Conservation (phyloP, 2,888 invertebrate genomes). For the Venustoraphidia nigricollis region DNA sequence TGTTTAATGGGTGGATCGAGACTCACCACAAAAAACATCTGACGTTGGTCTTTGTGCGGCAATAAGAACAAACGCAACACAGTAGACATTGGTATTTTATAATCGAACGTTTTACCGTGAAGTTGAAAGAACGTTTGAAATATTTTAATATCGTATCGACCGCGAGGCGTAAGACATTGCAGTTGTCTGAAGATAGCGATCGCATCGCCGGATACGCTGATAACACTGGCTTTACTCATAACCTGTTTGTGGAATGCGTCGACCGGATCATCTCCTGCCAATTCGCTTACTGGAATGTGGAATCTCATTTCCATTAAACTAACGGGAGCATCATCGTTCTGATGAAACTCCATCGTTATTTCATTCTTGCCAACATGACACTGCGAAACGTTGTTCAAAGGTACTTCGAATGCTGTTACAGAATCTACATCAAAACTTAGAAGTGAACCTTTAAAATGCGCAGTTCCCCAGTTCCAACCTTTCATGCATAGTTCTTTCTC, state of each 20-base stretch:
- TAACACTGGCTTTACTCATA: slow-evolving; percentile 93
- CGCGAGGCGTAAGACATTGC: slow-evolving; percentile 96
- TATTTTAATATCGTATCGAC: slow-evolving; percentile 92
- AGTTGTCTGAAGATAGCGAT: slow-evolving; percentile 94
- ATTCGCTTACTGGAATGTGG: slow-evolving; percentile 85
- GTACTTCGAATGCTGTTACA: slow-evolving; percentile 88
- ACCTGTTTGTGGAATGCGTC: slow-evolving; percentile 96
- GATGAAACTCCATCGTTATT: slow-evolving; percentile 95
- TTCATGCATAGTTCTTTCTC: slow-evolving; percentile 87
- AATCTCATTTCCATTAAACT: slow-evolving; percentile 96
- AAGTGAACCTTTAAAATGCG: slow-evolving; percentile 79
- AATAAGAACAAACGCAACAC: slow-evolving; percentile 86
- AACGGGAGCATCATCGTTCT: slow-evolving; percentile 96
- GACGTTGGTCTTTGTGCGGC: slow-evolving; percentile 94
- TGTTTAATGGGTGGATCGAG: slow-evolving; percentile 99
- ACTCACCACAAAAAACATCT: slow-evolving; percentile 96
- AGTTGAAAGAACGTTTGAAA: slow-evolving; percentile 84
- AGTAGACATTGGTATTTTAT: slow-evolving; percentile 97
- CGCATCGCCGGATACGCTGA: slow-evolving; percentile 94
- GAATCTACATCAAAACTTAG: slow-evolving; percentile 72
- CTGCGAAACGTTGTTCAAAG: slow-evolving; percentile 88
- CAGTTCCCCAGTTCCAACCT: slow-evolving; percentile 99
- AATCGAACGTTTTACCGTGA: slow-evolving; percentile 98
- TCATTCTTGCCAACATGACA: slow-evolving; percentile 95
- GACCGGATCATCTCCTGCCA: slow-evolving; percentile 81